Evolutionary conservation across 2,888 invertebrate genomes (phyloP).

Genomic region (Mythimna ferrago): DNA sequence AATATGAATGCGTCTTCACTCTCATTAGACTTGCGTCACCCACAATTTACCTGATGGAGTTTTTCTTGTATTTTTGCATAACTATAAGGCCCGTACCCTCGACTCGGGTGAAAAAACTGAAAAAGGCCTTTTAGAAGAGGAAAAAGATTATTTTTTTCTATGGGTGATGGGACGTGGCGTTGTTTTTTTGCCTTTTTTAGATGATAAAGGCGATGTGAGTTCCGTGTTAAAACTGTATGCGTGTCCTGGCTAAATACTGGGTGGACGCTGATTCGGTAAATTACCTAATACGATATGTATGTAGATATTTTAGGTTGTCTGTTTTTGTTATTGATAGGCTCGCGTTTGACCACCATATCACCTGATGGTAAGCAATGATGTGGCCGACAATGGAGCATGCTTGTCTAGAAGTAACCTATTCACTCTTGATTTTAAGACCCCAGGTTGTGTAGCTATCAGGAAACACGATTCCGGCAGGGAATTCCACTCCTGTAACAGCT

Average conservation of each 20-base stretch:
- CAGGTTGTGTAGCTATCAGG: too few relatives aligned
- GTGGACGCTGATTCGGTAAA: not conserved
- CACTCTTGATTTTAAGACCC: too few relatives aligned
- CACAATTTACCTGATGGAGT: conserved; percentile 57
- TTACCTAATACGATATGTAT: not conserved
- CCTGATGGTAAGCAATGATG: too few relatives aligned
- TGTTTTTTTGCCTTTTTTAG: conserved; percentile 26
- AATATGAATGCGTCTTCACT: too few relatives aligned
- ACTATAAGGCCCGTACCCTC: conserved; percentile 22
- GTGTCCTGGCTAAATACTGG: conserved; percentile 11
- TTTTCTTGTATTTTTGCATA: conserved; percentile 52
- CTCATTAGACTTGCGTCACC: conserved; percentile 53
- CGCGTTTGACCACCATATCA: too few relatives aligned
- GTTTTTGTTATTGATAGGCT: too few relatives aligned
- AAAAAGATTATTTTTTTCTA: conserved; percentile 53
- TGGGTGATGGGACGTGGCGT: conserved; percentile 44
- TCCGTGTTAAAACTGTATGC: conserved; percentile 24
- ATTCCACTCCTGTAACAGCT: too few relatives aligned
- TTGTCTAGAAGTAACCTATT: too few relatives aligned
- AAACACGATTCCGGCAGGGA: too few relatives aligned
- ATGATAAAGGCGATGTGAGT: conserved; percentile 34
- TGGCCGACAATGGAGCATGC: too few relatives aligned
- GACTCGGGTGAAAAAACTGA: conserved; percentile 30
- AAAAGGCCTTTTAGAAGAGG: conserved; percentile 35
- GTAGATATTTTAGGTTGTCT: too few relatives aligned